phyloP scores from a whole-genome alignment of 2,113 vertebrate genomes.

The Cryptomyrus ogoouensis region DNA sequence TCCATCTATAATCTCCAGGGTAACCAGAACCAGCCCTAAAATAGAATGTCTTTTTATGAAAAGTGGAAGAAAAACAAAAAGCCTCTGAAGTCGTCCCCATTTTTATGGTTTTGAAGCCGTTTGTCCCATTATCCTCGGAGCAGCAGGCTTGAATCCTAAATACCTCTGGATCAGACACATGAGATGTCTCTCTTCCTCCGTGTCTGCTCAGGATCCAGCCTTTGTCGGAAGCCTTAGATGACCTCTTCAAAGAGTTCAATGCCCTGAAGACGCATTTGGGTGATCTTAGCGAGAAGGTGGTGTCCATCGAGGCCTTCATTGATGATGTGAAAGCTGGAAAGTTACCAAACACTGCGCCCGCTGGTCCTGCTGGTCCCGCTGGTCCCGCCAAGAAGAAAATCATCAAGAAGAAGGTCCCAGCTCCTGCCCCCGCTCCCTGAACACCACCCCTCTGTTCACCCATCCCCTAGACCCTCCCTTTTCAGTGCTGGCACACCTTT shows the following conservation, averaged over 20 bases:
- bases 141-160: slow-evolving; percentile 17
- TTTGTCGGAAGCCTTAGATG: slow-evolving; percentile 63
- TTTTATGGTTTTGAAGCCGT: slow-evolving; percentile 29
- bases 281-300: slow-evolving; percentile 64
- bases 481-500: not conserved
- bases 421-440: not conserved
- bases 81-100: slow-evolving; percentile 21
- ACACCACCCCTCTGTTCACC: not conserved
- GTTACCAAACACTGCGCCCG: not conserved
- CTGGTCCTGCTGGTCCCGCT: not conserved
- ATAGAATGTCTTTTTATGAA: slow-evolving; percentile 35
- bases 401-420: slow-evolving; percentile 44
- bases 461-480: not conserved
- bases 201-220: slow-evolving; percentile 56
- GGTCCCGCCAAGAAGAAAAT: slow-evolving; percentile 35
- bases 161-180: slow-evolving; percentile 14
- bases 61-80: slow-evolving; percentile 21
- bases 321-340: slow-evolving; percentile 56
- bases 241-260: slow-evolving; percentile 72
- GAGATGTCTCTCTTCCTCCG: not conserved
- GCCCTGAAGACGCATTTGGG: slow-evolving; percentile 63
- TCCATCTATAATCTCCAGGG: slow-evolving; percentile 16
- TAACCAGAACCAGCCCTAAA: slow-evolving; percentile 26
- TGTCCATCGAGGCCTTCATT: slow-evolving; percentile 55
- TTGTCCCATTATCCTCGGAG: slow-evolving; percentile 7